Base-by-base conservation (phyloP, 2,888 invertebrate genomes). In the Perizoma affinitatum region DNA sequence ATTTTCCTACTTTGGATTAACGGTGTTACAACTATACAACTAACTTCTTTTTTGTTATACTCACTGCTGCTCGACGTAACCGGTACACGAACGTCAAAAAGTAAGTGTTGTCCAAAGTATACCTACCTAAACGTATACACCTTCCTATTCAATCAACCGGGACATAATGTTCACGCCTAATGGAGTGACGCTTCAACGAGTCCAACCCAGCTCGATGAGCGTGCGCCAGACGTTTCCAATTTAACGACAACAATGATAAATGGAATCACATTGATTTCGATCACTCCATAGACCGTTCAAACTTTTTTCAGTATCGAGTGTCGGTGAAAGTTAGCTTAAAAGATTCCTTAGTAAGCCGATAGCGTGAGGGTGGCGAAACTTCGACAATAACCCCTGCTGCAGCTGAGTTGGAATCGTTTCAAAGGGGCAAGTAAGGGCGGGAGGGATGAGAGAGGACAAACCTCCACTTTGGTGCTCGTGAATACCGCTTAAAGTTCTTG, bases 401-500 rank as follows among this genome's bases (percentile, higher is more conserved):
- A 22, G 80, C 83, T 65, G 79, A 81, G 83, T 81, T 82, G 80
- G 77, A 79, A 80, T 78, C 78, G 80, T 80, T 86, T 79, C 74
- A 78, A 83, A 80, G 81, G 84, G 84, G 80, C 80, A 82, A 79
- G 68, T 80, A 82, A 79, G 68, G 65, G 71, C 69, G 61, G 70
- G 71, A 74, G 76, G 75, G 75, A 68, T 69, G 64, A 61, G 67
- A 63, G 76, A 63, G 66, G 61, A 58, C 70, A 74, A 65, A 76
- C 82, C 82, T 79, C 81, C 86, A 80, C 82, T 84, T 85, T 82
- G 82, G 82, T 85, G 84, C 87, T 88, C 82, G 83, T 86, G 90
- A 91, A 90, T 87, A 85, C 87, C 84, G 87, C 84, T 87, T 85
- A 82, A 90, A 91, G 82, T 90, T 91, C 82, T 82, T 80, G 74